Base-by-base conservation (phyloP, 2,113 vertebrate genomes). In the Hippocampus mohnikei region DNA sequence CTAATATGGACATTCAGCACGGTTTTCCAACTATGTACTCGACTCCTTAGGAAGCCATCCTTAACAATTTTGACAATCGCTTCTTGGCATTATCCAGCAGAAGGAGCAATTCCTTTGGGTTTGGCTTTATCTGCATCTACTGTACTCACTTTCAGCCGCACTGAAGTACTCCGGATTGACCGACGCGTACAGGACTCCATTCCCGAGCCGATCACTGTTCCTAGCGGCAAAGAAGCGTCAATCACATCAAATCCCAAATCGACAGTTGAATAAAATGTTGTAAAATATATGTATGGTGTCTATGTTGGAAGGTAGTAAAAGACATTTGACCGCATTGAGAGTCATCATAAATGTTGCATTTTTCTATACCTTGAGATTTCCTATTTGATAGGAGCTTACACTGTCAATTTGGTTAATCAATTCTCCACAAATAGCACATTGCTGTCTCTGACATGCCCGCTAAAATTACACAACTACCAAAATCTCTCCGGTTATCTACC, bases 131-230 rank as follows among this genome's bases (percentile, higher is more conserved):
- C 5, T 27, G 53, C 5, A 2, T 12, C 23, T 10, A 10, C n/a
- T 2, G 40, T 25, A 91, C 97, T 95, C 82, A 98, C 97, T 97
- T 0, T 99, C 97, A 0, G 96, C 96, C 2, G 97, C 96, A 2
- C 97, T 99, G 92, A 99, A 98, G 88, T 99, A 98, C 78, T 98
- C 97, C 0, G 97, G 97, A 85, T 99, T 99, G 88, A 99, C 97
- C 0, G 97, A 99, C 0, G 97, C 97, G 0, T 98, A 99, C 29
- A 99, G 88, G 0, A 98, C 96, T 67, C 97, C 97, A 37, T 99
- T 99, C 44, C 96, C 96, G 71, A 98, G 92, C 42, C 96, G 91
- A 86, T 95, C 95, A 42, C 82, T 96, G 84, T 94, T 95, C 82
- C 96, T 97, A 91, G 52, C 62, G 8, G 23, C 46, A 81, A 71